phyloP scores from a whole-genome alignment of 1,140 invertebrate species.

The Plectrocnemia conspersa region DNA sequence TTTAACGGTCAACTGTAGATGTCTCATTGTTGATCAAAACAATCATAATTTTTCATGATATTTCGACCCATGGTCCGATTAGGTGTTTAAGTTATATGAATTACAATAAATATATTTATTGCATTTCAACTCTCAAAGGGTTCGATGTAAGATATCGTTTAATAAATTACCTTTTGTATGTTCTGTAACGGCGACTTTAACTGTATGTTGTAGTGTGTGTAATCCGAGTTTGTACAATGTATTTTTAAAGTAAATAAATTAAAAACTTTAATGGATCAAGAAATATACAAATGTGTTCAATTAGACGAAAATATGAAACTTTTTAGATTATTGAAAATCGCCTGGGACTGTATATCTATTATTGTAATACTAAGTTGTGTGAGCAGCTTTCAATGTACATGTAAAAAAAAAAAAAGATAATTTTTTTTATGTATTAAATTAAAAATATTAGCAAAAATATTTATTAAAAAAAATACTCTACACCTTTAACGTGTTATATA shows the following conservation, averaged over 20 bases:
- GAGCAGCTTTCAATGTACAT: constrained; percentile 22
- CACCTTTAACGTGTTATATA: no score
- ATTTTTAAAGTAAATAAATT: constrained; percentile 17
- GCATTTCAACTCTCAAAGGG: no score
- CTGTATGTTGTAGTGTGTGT: constrained; percentile 23
- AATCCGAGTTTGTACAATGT: constrained; percentile 19
- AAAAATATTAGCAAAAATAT: constrained; percentile 19
- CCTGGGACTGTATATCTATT: constrained; percentile 20
- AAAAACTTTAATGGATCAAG: constrained; percentile 22
- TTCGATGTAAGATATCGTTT: no score
- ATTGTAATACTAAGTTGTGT: constrained; percentile 16
- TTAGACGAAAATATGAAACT: constrained; percentile 22
- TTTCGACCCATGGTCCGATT: no score
- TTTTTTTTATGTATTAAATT: constrained; percentile 19
- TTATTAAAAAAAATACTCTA: constrained; percentile 25
- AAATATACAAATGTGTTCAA: constrained; percentile 29
- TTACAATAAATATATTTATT: no score
- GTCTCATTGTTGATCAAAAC: not conserved
- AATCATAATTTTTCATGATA: not conserved
- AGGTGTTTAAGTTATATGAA: no score
- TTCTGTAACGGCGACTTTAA: no score
- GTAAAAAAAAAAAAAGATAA: constrained; percentile 18
- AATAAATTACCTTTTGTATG: no score
- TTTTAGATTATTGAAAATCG: constrained; percentile 23
- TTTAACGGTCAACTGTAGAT: not conserved